These are phyloP conservation scores for Falco biarmicus DNA, from an alignment of 2,797 vertebrate species.

Conservation along the genomic window DNA sequence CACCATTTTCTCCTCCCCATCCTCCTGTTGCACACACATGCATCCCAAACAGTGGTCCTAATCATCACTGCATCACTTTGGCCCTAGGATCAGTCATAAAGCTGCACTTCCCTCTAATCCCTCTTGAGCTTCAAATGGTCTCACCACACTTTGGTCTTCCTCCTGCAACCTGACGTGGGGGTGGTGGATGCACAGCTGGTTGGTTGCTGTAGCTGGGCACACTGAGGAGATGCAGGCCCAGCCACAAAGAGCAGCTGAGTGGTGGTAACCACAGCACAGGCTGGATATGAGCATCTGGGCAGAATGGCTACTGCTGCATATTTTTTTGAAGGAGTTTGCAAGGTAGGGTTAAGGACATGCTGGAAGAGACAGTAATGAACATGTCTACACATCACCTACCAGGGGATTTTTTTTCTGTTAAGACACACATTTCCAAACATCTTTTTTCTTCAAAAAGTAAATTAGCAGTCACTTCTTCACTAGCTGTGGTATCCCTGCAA, in stretches of 20 bases:
- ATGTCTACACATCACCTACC: background rate
- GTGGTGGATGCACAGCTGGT: fast-evolving
- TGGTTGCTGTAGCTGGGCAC: background rate
- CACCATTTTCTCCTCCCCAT: background rate
- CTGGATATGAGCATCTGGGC: background rate
- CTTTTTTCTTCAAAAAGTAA: background rate
- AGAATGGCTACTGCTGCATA: background rate
- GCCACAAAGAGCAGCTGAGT: background rate
- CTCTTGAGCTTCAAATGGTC: background rate
- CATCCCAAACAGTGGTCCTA: background rate
- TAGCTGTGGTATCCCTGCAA: background rate
- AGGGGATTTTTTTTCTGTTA: background rate
- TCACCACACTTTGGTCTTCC: background rate
- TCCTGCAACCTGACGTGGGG: background rate
- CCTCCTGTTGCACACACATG: background rate
- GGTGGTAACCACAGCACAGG: background rate
- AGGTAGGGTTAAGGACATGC: background rate
- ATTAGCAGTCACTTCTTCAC: background rate
- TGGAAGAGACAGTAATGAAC: background rate
- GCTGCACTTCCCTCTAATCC: background rate
- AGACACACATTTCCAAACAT: background rate
- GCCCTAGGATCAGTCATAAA: background rate
- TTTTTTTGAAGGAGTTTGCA: background rate
- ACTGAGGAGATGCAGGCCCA: background rate
- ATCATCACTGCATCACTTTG: background rate